Evolutionary conservation across 1,140 invertebrate species (phyloP).

Genomic region (Drosophila triauraria): DNA sequence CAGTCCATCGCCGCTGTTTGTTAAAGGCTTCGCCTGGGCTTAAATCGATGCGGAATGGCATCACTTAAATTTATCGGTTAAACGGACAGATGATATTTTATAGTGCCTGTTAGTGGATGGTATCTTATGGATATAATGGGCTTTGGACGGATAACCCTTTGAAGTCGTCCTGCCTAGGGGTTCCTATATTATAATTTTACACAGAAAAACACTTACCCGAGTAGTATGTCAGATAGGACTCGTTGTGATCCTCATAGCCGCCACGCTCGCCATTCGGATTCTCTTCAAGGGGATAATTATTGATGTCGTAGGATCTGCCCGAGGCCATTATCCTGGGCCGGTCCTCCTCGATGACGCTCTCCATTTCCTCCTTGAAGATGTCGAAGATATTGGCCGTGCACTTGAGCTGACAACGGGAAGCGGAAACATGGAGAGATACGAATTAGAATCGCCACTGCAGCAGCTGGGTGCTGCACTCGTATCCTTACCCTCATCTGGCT

Average conservation of each 20-base stretch:
- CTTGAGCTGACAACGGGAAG: conserved; percentile 66
- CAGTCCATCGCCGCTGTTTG: conserved; percentile 27
- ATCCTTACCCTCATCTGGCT: conserved; percentile 86
- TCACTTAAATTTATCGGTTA: conserved; percentile 14
- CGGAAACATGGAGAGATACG: conserved; percentile 2
- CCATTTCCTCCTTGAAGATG: conserved; percentile 84
- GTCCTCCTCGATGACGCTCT: conserved; percentile 83
- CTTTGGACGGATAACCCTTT: not conserved
- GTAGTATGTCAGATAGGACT: conserved; percentile 80
- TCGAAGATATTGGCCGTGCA: conserved; percentile 82
- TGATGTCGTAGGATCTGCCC: conserved; percentile 80
- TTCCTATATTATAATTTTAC: too few species aligned
- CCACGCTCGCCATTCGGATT: conserved; percentile 66
- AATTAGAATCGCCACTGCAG: conserved; percentile 21
- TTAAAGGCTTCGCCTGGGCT: conserved; percentile 9
- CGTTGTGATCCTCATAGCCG: conserved; percentile 81
- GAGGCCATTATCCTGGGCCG: conserved; percentile 82
- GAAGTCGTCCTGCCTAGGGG: not conserved
- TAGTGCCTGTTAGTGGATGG: not conserved
- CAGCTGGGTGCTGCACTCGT: not conserved
- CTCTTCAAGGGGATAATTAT: conserved; percentile 79
- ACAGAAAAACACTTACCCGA: conserved; percentile 59
- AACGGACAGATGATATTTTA: not conserved
- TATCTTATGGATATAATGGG: not conserved
- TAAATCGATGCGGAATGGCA: conserved; percentile 17